Evolutionary conservation across 1,140 invertebrate genomes (phyloP), one percentile per base, ranked within the genome.

Genomic region (Harlomillsia oculata): DNA sequence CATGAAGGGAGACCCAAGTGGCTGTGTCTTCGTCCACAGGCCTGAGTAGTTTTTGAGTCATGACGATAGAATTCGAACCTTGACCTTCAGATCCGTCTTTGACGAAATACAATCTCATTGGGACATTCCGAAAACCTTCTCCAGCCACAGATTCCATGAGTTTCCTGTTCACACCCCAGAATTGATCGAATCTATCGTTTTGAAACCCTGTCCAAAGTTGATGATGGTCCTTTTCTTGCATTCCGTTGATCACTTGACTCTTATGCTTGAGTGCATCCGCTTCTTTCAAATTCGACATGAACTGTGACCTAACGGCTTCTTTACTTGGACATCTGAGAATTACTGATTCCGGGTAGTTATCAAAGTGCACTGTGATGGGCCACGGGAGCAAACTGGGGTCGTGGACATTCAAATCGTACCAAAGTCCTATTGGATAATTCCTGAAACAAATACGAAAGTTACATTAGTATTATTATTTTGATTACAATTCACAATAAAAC

Each of bases 101-200:
- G n/a, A n/a, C n/a, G n/a, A n/a, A n/a, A 70, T 97, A 94, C 69
- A 89, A 82, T 66, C 89, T 81, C 67, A 92, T 86, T 52, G 93
- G 92, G 79, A 97, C 91, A 71, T 89, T 81, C 72, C 89, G 90
- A 69, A 97, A 97, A 26, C 80, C 77, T 63, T 92, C 86, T 34
- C 72, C 72, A 49, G 75, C 75, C 56, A 71, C 77, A 8, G 81
- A 77, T 71, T 96, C 91, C 94, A 98, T 98, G 44, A 99, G 72
- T 69, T 89, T 84, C 64, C 88, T 80, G 71, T 98, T 98, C 11
- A 98, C 84, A 5, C 88, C 83, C 95, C 96, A 98, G 73, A 99
- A 99, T 72, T 97, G 93, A 72, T 99, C 94, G 75, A 98, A 99
- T 75, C 95, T 97, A 70, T 97, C 91, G 78, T 97, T 95, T 69